Evolutionary conservation across 1,140 invertebrate genomes (phyloP).

Genomic region (Drosophila kepulauana): DNA sequence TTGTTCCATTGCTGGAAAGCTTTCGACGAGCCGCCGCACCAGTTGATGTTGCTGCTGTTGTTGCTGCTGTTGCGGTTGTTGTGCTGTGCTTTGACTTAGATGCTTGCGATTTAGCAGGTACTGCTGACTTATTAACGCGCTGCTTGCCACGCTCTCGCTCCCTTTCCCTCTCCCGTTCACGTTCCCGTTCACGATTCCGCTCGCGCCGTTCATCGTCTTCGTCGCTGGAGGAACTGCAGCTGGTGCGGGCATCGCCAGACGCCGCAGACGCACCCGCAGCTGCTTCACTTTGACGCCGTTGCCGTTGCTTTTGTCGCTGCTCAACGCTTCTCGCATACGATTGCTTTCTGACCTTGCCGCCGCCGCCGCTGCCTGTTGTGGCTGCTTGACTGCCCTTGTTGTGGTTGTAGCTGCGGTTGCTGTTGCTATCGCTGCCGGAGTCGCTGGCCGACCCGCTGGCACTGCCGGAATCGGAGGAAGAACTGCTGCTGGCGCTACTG

Average conservation of each 20-base stretch:
- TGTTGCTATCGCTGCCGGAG: constrained; percentile 62
- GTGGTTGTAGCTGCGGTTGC: constrained; percentile 19
- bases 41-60: constrained; percentile 18
- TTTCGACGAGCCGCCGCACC: constrained; percentile 48
- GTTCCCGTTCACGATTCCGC: constrained; percentile 5
- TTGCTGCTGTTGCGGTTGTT: constrained; percentile 19
- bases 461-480: constrained; percentile 37
- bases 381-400: background rate
- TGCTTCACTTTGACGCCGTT: constrained; percentile 78
- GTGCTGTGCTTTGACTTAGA: constrained; percentile 74
- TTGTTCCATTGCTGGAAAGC: constrained; percentile 37
- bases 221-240: constrained; percentile 84
- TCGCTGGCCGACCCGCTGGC: constrained; percentile 59
- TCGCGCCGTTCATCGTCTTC: constrained; percentile 33
- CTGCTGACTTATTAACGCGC: constrained; percentile 56
- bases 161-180: constrained; percentile 16
- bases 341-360: constrained; percentile 55
- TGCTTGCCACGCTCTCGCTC: constrained; percentile 24
- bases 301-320: constrained; percentile 83
- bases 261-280: constrained; percentile 59
- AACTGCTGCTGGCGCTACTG: constrained; percentile 33
- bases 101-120: constrained; percentile 75
- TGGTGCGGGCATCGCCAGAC: constrained; percentile 76
- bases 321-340: constrained; percentile 71
- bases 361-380: constrained; percentile 7